Evolutionary conservation across 2,113 vertebrate species (phyloP), one percentile per base, ranked within the genome.

Genomic region (Paralichthys olivaceus): DNA sequence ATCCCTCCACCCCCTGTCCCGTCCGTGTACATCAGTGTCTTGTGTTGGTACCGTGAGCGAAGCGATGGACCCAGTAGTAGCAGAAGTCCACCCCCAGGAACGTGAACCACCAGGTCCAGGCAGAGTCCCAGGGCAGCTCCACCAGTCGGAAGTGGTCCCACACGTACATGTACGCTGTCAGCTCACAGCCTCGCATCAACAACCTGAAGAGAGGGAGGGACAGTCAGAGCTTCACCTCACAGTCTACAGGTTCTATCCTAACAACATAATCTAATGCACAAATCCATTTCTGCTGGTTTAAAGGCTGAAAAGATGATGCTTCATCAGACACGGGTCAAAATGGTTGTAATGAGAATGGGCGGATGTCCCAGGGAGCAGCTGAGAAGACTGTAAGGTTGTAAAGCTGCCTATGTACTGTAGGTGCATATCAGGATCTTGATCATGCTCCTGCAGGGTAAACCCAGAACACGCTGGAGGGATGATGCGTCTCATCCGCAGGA

Each of bases 21-120:
- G 8, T 47, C 15, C 4, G 49, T 53, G 49, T 19, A 5, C 14
- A 22, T 37, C 17, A 9, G 26, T 63, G 55, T 56, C 4, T 53
- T 1, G 29, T 25, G 83, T 5, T 45, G 91, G 91, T 96, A 98
- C 96, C 96, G 45, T 97, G 96, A 72, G 95, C 93, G 26, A 95
- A 89, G 60, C 96, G 95, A 88, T 99, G 97, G 75, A 98, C 93
- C 95, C 95, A 98, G 87, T 98, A 98, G 83, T 97, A 99, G 66
- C 90, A 90, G 25, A 98, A 94, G 87, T 98, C 96, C 75, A 97
- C 96, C 40, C 95, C 96, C 66, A 99, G 64, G 61, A 98, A 95
- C 0, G 94, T 92, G 81, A 98, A 81, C 94, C 95, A 96, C 96
- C 97, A 99, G 0, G 96, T 98, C 96, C 96, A 97, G 20, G 93